Conservation (phyloP, 1,140 invertebrate species). For the Drosophila littoralis region DNA sequence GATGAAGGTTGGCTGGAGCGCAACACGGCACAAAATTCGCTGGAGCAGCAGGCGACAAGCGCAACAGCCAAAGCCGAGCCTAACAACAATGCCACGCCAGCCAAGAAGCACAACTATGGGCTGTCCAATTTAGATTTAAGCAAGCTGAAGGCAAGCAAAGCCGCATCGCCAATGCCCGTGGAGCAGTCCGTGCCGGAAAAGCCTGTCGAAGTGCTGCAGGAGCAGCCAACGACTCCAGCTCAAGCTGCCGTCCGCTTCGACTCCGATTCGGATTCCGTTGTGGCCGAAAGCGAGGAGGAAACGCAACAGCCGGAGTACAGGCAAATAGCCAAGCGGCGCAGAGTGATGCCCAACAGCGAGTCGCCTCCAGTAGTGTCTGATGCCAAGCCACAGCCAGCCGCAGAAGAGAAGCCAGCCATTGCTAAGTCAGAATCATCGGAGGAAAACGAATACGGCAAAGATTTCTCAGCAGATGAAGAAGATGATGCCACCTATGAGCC, state of each 20-base stretch:
- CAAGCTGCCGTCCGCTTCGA: constrained; percentile 6
- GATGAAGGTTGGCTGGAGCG: constrained; percentile 73
- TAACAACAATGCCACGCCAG: constrained; percentile 48
- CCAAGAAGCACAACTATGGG: constrained; percentile 56
- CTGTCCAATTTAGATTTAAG: constrained; percentile 69
- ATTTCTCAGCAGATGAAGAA: constrained; percentile 69
- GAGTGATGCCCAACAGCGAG: constrained; percentile 37
- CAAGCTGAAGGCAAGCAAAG: constrained; percentile 40
- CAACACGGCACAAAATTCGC: constrained; percentile 59
- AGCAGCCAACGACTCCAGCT: background rate
- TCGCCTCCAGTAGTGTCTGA: constrained; percentile 3
- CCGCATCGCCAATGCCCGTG: background rate
- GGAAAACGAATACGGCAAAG: constrained; percentile 7
- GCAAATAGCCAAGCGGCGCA: constrained; percentile 70
- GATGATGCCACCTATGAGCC: constrained; percentile 61
- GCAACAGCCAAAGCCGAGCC: constrained; percentile 5
- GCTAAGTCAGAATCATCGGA: background rate
- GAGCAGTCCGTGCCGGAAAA: constrained; percentile 1
- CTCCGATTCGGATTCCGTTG: constrained; percentile 76
- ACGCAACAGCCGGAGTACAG: constrained; percentile 59
- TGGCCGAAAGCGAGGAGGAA: constrained; percentile 79
- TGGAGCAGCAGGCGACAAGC: constrained; percentile 18
- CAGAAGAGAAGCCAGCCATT: background rate
- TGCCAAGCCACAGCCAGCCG: background rate
- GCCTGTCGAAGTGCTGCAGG: background rate